phyloP scores from a whole-genome alignment of 1,140 invertebrate species.

The Uloborus diversus region DNA sequence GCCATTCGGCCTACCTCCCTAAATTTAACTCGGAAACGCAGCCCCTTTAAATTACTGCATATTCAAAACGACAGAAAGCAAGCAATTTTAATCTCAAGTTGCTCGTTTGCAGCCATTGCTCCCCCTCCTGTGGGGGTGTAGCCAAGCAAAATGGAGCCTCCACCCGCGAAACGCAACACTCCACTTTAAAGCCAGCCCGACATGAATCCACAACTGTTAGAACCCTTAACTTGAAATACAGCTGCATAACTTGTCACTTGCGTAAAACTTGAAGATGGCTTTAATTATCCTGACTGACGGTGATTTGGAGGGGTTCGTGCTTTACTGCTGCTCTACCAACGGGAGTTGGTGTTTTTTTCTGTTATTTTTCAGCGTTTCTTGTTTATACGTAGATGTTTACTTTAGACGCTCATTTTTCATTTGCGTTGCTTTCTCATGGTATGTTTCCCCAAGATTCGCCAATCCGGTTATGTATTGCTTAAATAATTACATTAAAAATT shows the following conservation, averaged over 20 bases:
- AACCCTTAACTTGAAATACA: constrained; percentile 36
- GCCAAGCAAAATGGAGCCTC: not conserved
- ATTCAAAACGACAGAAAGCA: not conserved
- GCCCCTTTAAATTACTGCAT: not conserved
- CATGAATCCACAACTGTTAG: constrained; percentile 46
- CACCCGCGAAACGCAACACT: not conserved
- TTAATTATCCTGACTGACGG: constrained; percentile 29
- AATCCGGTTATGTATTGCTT: too few relatives aligned
- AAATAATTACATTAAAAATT: too few relatives aligned
- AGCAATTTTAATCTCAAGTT: not conserved
- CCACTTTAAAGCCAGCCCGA: constrained; percentile 20
- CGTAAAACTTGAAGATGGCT: constrained; percentile 38
- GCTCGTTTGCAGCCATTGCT: not conserved
- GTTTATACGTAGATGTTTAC: not conserved
- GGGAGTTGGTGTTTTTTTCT: not conserved
- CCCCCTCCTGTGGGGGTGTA: not conserved
- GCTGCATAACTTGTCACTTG: constrained; percentile 47
- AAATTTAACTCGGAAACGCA: not conserved
- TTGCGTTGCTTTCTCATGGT: not conserved
- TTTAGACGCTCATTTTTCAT: constrained; percentile 19
- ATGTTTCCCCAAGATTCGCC: constrained; percentile 13
- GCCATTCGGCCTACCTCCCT: too few relatives aligned
- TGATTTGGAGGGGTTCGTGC: constrained; percentile 28
- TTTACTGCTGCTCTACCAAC: not conserved
- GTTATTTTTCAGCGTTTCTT: not conserved